Evolutionary conservation across 2,113 vertebrate species (phyloP), one percentile per base, ranked within the genome.

Genomic region (Nothoprocta perdicaria): DNA sequence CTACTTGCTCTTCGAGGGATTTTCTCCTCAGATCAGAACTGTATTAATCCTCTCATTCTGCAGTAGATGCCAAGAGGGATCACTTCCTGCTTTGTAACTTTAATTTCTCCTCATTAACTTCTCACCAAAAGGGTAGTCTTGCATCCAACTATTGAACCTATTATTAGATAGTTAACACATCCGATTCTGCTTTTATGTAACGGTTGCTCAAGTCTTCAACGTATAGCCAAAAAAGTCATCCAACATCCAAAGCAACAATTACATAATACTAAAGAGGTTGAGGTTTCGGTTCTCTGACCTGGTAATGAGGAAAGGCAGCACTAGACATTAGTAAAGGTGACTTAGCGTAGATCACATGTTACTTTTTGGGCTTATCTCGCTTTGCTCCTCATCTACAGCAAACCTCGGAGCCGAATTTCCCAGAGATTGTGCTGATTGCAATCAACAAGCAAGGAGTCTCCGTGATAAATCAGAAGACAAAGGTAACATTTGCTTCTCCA

Each of bases 381-480:
- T 74, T 31, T 91, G 38, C 78, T 87, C 68, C 40, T 86, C 4
- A 0, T 89, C 92, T 63, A 35, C 73, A 99, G 99, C 99, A 99
- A 99, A 98, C 98, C 26, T 99, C 99, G 0, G 98, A 99, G 27
- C 98, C 97, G 24, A 97, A 81, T 52, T 98, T 99, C 77, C 99
- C 99, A 10, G 99, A 99, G 55, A 98, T 99, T 77, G 94, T 99
- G 80, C 96, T 98, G 86, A 98, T 99, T 46, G 98, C 99, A 88
- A 98, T 99, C 97, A 99, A 98, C 98, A 99, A 98, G 72, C 98
- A 98, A 19, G 99, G 99, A 45, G 95, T 99, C 48, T 98, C 98
- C 4, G 92, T 99, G 89, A 98, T 99, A 75, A 98, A 99, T 94
- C 98, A 98, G 29, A 99, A 99, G 97, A 99, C 98, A 71, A 99